These are phyloP conservation scores for Tineola bisselliella DNA, from an alignment of 2,888 invertebrate genomes.

Conservation along the genomic window DNA sequence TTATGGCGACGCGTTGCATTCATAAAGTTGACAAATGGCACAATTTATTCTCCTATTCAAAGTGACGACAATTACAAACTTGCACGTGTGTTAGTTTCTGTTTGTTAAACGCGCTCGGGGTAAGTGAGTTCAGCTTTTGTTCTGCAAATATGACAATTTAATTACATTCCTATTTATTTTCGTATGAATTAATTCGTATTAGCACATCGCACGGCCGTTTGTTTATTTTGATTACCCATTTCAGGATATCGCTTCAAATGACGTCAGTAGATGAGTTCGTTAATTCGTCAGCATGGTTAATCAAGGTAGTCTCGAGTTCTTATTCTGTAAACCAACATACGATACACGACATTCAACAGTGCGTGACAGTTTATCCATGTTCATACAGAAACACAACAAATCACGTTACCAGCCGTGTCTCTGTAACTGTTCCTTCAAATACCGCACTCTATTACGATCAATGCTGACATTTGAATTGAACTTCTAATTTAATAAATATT, in stretches of 20 bases:
- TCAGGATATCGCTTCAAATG: constrained; percentile 28
- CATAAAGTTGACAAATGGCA: not conserved
- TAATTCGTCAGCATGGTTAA: constrained; percentile 58
- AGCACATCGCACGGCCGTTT: not conserved
- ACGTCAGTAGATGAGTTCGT: constrained; percentile 60
- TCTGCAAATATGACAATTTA: not conserved
- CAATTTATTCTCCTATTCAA: not conserved
- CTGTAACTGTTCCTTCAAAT: not conserved
- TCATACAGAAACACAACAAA: not conserved
- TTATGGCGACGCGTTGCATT: not conserved
- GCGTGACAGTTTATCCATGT: constrained; percentile 3
- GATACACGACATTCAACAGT: not conserved
- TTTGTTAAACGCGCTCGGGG: not conserved
- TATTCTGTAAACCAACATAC: not conserved
- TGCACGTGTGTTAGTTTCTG: not conserved
- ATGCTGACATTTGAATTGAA: not conserved
- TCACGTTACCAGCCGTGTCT: not conserved
- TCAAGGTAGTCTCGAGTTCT: constrained; percentile 42
- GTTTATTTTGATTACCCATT: constrained; percentile 1
- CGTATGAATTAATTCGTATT: not conserved
- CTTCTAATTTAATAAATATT: not conserved
- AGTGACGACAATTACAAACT: not conserved
- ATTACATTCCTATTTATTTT: not conserved
- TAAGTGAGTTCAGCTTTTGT: not conserved
- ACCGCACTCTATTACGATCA: not conserved